Evolutionary conservation across 1,140 invertebrate species (phyloP).

Genomic region (Drosophila rufa): DNA sequence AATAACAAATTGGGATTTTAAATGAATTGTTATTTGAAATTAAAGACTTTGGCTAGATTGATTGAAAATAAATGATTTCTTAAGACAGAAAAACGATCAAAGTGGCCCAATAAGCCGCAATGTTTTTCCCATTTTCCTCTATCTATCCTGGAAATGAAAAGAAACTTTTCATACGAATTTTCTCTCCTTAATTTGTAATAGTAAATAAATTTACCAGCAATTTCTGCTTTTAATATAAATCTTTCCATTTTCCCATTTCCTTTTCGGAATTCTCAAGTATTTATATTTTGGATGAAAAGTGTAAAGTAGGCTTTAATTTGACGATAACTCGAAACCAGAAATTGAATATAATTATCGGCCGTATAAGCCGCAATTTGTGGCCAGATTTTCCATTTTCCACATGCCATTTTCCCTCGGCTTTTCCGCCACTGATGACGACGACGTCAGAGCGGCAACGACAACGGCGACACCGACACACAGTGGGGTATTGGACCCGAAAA

Average conservation of each 20-base stretch:
- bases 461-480: constrained; percentile 8
- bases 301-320: constrained; percentile 12
- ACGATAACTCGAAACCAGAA: constrained; percentile 4
- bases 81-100: not conserved
- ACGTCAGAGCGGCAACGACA: constrained; percentile 55
- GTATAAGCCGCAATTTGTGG: constrained; percentile 35
- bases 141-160: no score
- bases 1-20: not conserved
- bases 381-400: constrained; percentile 27
- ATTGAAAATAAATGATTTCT: no score
- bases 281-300: not conserved
- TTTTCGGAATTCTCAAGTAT: not conserved
- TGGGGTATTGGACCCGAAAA: no score
- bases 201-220: not conserved
- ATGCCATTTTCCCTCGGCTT: constrained; percentile 26
- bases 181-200: not conserved
- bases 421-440: constrained; percentile 61
- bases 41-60: not conserved
- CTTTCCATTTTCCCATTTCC: not conserved
- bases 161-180: no score
- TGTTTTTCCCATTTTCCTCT: no score
- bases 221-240: no score
- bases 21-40: no score
- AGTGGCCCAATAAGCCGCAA: not conserved
- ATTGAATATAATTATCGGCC: constrained; percentile 24